Evolutionary conservation across 1,140 invertebrate species (phyloP).

Genomic region (Physella acuta): DNA sequence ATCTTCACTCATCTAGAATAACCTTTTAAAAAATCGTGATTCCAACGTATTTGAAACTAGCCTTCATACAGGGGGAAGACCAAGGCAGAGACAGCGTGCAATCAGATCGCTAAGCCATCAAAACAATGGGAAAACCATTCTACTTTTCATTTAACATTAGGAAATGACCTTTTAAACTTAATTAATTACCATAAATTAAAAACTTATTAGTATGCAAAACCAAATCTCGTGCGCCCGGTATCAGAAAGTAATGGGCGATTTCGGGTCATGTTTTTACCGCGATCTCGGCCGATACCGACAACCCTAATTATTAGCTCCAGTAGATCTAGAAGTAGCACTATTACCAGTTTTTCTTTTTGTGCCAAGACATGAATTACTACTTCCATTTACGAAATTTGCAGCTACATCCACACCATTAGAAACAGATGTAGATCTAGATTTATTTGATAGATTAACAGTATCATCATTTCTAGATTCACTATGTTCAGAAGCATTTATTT

Average conservation of each 20-base stretch:
- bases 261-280: too few relatives aligned
- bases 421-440: not conserved
- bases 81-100: not conserved
- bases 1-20: too few relatives aligned
- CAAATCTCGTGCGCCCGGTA: too few relatives aligned
- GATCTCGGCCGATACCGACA: not conserved
- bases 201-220: too few relatives aligned
- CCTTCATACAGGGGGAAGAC: too few relatives aligned
- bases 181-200: too few relatives aligned
- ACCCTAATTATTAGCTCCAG: not conserved
- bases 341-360: not conserved
- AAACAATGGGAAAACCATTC: too few relatives aligned
- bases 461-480: slow-evolving; percentile 1
- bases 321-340: not conserved
- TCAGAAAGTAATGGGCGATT: too few relatives aligned
- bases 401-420: not conserved
- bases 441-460: not conserved
- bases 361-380: not conserved
- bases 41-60: too few relatives aligned
- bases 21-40: too few relatives aligned
- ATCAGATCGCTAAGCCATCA: not conserved
- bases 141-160: too few relatives aligned
- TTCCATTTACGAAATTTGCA: not conserved
- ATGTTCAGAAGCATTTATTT: not conserved
- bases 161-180: too few relatives aligned